Percentiles rank a stretch among this genome's conserved stretches.
These are phyloP conservation scores for Lasioglossum lativentre DNA, from an alignment of 2,888 invertebrate species.

Conservation along the genomic window DNA sequence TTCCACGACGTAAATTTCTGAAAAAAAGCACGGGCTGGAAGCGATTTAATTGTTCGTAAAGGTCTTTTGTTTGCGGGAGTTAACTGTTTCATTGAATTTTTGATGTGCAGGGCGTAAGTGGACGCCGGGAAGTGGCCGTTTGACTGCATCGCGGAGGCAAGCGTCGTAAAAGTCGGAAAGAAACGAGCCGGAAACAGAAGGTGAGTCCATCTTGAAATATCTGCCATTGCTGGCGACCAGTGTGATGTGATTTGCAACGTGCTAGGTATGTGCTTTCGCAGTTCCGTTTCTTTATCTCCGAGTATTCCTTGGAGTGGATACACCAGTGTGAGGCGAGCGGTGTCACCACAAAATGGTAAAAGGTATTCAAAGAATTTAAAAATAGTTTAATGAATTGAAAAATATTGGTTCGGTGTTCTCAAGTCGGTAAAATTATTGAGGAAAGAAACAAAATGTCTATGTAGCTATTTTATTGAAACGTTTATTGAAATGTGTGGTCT, in stretches of 20 bases:
- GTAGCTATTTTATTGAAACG: not conserved
- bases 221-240: not conserved
- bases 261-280: not conserved
- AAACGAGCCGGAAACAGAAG: not conserved
- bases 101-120: not conserved
- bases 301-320: no score
- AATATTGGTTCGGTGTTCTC: no score
- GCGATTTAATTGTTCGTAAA: not conserved
- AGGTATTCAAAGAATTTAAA: no score
- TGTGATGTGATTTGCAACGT: not conserved
- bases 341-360: no score
- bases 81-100: not conserved
- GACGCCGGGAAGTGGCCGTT: not conserved
- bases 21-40: not conserved
- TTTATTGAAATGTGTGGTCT: not conserved
- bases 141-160: not conserved
- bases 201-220: conserved; percentile 1
- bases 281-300: not conserved
- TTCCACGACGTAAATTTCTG: not conserved
- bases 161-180: not conserved
- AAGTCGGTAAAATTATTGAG: no score
- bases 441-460: no score
- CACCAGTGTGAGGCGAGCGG: no score
- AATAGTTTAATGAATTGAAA: no score
- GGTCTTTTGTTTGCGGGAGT: not conserved